These are phyloP conservation scores for Gasteruption jaculator DNA, from an alignment of 2,888 invertebrate species.

Conservation along the genomic window DNA sequence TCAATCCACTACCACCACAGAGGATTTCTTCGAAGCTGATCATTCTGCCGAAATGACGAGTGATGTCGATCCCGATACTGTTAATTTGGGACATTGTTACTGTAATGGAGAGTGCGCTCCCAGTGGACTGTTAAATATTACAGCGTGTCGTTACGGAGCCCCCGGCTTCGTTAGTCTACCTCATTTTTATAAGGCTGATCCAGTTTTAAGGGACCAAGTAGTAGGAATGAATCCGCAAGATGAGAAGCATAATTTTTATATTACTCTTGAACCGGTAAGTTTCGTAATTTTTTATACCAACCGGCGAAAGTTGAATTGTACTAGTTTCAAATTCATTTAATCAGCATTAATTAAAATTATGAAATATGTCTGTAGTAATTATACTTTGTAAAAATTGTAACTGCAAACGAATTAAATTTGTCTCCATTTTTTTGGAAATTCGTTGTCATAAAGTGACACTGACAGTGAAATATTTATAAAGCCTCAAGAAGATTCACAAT, in stretches of 20 bases:
- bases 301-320: too few species aligned
- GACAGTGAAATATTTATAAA: too few species aligned
- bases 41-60: constrained; percentile 23
- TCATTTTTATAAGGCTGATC: constrained; percentile 77
- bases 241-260: constrained; percentile 69
- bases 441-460: constrained; percentile 2
- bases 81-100: constrained; percentile 58
- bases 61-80: constrained; percentile 35
- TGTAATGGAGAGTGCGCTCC: constrained; percentile 71
- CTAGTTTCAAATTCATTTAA: neutral
- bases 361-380: neutral
- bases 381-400: constrained; percentile 3
- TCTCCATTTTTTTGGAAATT: neutral
- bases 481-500: too few species aligned
- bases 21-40: constrained; percentile 41
- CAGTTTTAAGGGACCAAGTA: constrained; percentile 60
- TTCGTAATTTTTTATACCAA: neutral
- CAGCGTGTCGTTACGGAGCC: constrained; percentile 72
- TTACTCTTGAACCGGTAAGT: constrained; percentile 71
- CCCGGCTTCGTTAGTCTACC: constrained; percentile 83
- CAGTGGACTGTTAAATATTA: constrained; percentile 73
- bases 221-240: constrained; percentile 67
- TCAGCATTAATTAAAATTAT: neutral
- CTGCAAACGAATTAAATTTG: neutral
- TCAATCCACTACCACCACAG: constrained; percentile 39